Base-by-base conservation (phyloP, 2,888 invertebrate species). In the Acleris emargana region DNA sequence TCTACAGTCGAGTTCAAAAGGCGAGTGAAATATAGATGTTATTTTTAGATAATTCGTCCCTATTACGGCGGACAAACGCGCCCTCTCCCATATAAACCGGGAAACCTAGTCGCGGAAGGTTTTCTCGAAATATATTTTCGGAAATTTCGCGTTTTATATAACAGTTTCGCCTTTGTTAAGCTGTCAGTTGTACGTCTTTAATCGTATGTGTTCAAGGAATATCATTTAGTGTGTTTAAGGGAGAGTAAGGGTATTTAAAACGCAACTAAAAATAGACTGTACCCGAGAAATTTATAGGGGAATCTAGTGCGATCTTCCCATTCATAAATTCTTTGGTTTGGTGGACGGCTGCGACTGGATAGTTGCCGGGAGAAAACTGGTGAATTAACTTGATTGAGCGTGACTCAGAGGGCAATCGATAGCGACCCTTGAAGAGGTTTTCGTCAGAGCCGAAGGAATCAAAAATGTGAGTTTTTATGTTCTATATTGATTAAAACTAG, bases 1-100 rank as follows among this genome's bases (percentile, higher is more conserved):
- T 0, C 54, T 79, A 81, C 69, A 68, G 76, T 72, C 51, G 18
- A 61, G 13, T 66, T 71, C 76, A 72, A 3, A 45, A 5, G 9
- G 18, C 57, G 51, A 22, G 51, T 3, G 13, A 43, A 54, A 57
- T 67, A 54, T 62, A 60, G 71, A 76, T 83, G 83, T 76, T 91
- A 91, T 91, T 91, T 91, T 91, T 91, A 92, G 91, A 90, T 82
- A 81, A 84, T 89, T 88, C 87, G 79, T 82, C 77, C 83, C 82
- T 85, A 86, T 85, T 86, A 84, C 77, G 74, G 81, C 74, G 77
- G 79, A 78, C 84, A 74, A 86, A 77, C 85, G 91, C 91, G 91
- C 91, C 91, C 91, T 91, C 91, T 91, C 73, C 80, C 88, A 89
- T 89, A 88, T 86, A 87, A 89, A 86, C 84, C 78, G 85, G 81